Evolutionary conservation across 1,140 invertebrate genomes (phyloP).

Genomic region (Drosophila ohnishii): DNA sequence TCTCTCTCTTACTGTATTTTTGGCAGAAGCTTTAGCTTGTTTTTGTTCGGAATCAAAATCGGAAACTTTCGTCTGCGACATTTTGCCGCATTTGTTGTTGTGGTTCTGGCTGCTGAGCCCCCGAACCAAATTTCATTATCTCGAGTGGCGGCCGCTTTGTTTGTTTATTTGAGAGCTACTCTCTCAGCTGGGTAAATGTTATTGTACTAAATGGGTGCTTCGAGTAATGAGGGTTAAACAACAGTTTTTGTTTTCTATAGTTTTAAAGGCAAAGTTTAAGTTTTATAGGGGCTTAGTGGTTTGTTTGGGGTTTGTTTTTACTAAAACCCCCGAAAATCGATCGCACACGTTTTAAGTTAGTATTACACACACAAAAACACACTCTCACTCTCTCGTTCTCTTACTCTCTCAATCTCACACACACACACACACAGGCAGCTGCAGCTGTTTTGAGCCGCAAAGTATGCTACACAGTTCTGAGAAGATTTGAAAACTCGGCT

Average conservation of each 20-base stretch:
- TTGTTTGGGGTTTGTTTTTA: slow-evolving; percentile 28
- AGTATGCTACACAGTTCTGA: slow-evolving; percentile 31
- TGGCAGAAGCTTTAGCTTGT: slow-evolving; percentile 47
- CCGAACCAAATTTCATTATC: slow-evolving; percentile 72
- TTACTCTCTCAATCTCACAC: slow-evolving; percentile 7
- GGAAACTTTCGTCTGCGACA: slow-evolving; percentile 25
- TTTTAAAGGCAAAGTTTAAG: neutral
- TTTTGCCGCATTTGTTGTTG: slow-evolving; percentile 56
- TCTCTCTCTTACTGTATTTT: slow-evolving; percentile 36
- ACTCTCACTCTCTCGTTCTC: slow-evolving; percentile 5
- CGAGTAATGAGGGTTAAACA: slow-evolving; percentile 14
- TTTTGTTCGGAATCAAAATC: slow-evolving; percentile 36
- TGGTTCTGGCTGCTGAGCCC: slow-evolving; percentile 20
- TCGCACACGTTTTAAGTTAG: slow-evolving; percentile 55
- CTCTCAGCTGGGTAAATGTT: slow-evolving; percentile 18
- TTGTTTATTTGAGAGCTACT: slow-evolving; percentile 67
- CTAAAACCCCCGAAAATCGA: slow-evolving; percentile 63
- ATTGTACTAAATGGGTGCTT: slow-evolving; percentile 11
- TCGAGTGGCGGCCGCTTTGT: slow-evolving; percentile 68
- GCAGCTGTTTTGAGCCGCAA: slow-evolving; percentile 65
- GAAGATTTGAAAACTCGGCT: slow-evolving; percentile 9
- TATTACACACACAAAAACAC: slow-evolving; percentile 47
- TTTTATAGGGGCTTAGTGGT: neutral
- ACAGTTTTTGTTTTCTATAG: neutral
- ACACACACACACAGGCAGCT: slow-evolving; percentile 17